Evolutionary conservation across 2,888 invertebrate species (phyloP), one percentile per base, ranked within the genome.

Genomic region (Phortica magna): DNA sequence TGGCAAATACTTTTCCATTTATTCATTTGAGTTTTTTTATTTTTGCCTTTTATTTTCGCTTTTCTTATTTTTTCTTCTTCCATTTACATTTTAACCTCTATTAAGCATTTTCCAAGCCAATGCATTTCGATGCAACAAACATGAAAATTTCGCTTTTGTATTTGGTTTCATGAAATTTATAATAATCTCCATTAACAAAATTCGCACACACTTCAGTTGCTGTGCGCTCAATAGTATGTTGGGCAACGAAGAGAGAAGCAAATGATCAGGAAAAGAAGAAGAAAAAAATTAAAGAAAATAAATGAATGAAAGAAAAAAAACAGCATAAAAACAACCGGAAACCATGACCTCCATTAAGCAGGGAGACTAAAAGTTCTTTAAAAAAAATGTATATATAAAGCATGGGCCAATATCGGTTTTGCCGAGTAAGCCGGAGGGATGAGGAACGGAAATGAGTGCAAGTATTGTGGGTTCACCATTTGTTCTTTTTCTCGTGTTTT

Each of bases 111-210:
- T 48, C 7, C 48, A 2, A 31, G 31, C 31, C 31, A 48, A 9
- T 48, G 48, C 48, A 48, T 48, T 48, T 48, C 48, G 7, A 48
- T 7, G 9, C 48, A 12, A 48, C 48, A 48, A 14, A 48, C 9
- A 48, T 48, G 31, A 48, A 48, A 48, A 48, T 48, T 48, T 9
- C 48, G 9, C 19, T 61, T n/a, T 71, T n/a, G 70, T 55, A 12
- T 77, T 31, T 77, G 77, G 71, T 73, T 48, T 75, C 75, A 12
- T 10, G 72, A 77, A 78, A 74, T 80, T 79, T 84, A 77, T 79
- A 82, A 83, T 84, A 80, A 84, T 84, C 84, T 83, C 77, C 84
- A 84, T 84, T 87, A 85, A 87, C 84, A 83, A 82, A 85, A 80
- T 82, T 79, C 78, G 77, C 72, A 73, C 55, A 76, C 73, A 75